phyloP scores from a whole-genome alignment of 1,140 invertebrate species.

The Phthorimaea operculella region DNA sequence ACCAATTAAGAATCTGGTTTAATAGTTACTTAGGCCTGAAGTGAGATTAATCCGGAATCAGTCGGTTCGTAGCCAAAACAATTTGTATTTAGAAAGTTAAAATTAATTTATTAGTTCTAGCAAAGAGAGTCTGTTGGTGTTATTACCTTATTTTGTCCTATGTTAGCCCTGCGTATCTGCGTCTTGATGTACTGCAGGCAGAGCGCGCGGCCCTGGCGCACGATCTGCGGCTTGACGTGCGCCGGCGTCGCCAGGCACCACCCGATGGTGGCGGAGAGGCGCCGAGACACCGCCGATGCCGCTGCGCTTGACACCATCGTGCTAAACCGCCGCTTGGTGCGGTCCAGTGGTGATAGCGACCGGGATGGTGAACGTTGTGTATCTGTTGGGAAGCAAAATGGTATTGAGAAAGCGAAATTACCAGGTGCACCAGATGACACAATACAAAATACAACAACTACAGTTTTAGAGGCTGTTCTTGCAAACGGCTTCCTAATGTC shows the following conservation, averaged over 20 bases:
- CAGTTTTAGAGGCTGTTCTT: no score
- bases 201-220: constrained; percentile 55
- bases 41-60: no score
- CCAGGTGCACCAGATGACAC: no score
- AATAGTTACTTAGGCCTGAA: no score
- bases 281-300: constrained; percentile 50
- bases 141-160: constrained; percentile 45
- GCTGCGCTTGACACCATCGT: constrained; percentile 56
- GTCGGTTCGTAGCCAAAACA: no score
- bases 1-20: no score
- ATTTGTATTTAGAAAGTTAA: no score
- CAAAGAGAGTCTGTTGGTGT: no score
- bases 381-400: constrained; percentile 9
- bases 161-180: constrained; percentile 48
- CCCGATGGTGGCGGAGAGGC: constrained; percentile 57
- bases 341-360: constrained; percentile 49
- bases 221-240: constrained; percentile 58
- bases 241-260: constrained; percentile 56
- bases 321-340: constrained; percentile 56
- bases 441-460: no score
- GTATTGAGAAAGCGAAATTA: no score
- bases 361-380: constrained; percentile 24
- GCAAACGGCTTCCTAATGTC: no score
- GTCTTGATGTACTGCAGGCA: constrained; percentile 60
- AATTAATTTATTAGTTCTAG: no score